phyloP scores from a whole-genome alignment of 2,888 invertebrate genomes.

The Epinotia demarniana region DNA sequence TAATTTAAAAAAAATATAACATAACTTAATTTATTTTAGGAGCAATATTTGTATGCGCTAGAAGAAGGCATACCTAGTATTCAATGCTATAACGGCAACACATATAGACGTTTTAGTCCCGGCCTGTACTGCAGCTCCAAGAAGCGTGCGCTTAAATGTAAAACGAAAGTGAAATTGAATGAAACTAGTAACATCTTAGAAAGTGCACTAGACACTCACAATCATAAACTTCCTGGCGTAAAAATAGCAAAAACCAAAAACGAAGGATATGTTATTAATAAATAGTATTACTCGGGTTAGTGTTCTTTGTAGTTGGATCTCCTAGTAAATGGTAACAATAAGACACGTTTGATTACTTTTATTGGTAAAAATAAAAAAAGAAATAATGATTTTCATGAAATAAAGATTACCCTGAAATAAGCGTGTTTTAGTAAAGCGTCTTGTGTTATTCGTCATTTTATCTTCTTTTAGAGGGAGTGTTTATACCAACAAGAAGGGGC shows the following conservation, averaged over 20 bases:
- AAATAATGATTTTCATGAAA: too few relatives aligned
- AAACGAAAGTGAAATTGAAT: background rate
- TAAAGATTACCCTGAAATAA: too few relatives aligned
- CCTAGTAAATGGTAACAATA: too few relatives aligned
- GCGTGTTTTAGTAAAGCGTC: too few relatives aligned
- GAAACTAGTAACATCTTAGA: background rate
- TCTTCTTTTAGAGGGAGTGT: constrained; percentile 12
- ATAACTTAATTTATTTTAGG: background rate
- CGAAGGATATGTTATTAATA: constrained; percentile 3
- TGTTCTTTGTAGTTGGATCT: too few relatives aligned
- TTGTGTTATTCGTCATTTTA: background rate
- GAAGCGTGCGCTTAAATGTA: constrained; percentile 2
- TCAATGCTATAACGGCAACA: constrained; percentile 2
- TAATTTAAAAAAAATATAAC: too few relatives aligned
- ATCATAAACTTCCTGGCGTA: background rate
- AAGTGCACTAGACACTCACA: background rate
- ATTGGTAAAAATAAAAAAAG: too few relatives aligned
- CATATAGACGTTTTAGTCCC: background rate
- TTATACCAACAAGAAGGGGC: constrained; percentile 25
- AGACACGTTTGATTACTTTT: too few relatives aligned
- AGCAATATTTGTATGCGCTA: background rate
- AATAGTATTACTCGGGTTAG: background rate
- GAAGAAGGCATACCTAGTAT: constrained; percentile 9
- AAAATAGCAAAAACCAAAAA: background rate
- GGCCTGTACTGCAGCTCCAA: constrained; percentile 18